Evolutionary conservation across 2,888 invertebrate species (phyloP).

Genomic region (Chalcosyrphus nemorum): DNA sequence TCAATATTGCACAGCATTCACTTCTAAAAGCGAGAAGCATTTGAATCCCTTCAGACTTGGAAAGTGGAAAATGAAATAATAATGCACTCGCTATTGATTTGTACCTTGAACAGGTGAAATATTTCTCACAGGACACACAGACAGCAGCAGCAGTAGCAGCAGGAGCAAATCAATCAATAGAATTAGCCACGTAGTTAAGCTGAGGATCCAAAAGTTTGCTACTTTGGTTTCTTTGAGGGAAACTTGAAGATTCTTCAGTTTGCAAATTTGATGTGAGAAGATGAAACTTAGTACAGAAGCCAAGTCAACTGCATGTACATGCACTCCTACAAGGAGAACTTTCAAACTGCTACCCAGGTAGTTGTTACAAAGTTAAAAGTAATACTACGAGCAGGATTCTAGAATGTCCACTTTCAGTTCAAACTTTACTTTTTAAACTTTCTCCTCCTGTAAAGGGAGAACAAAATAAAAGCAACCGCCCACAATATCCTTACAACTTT

Average conservation of each 20-base stretch:
- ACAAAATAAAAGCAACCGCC: not conserved
- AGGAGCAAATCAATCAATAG: slow-evolving; percentile 19
- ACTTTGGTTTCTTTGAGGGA: not conserved
- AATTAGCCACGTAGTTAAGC: slow-evolving; percentile 2
- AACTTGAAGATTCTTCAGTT: not conserved
- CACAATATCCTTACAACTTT: not conserved
- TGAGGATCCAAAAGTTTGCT: not conserved
- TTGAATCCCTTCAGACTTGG: not conserved
- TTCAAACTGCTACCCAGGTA: not conserved
- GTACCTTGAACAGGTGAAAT: slow-evolving; percentile 29
- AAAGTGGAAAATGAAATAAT: not conserved
- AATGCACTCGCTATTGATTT: not conserved
- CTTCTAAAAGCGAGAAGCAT: not conserved
- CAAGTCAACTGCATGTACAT: not conserved
- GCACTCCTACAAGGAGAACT: not conserved
- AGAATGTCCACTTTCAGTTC: not conserved
- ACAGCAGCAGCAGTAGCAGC: not conserved
- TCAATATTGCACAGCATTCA: not conserved
- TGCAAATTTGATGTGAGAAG: not conserved
- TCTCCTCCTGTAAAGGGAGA: not conserved
- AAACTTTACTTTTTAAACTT: not conserved
- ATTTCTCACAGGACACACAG: slow-evolving; percentile 11
- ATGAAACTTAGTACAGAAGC: not conserved
- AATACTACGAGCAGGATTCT: not conserved
- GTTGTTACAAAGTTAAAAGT: not conserved